Evolutionary conservation across 2,113 vertebrate genomes (phyloP).

Genomic region (Zosterops hypoxanthus): DNA sequence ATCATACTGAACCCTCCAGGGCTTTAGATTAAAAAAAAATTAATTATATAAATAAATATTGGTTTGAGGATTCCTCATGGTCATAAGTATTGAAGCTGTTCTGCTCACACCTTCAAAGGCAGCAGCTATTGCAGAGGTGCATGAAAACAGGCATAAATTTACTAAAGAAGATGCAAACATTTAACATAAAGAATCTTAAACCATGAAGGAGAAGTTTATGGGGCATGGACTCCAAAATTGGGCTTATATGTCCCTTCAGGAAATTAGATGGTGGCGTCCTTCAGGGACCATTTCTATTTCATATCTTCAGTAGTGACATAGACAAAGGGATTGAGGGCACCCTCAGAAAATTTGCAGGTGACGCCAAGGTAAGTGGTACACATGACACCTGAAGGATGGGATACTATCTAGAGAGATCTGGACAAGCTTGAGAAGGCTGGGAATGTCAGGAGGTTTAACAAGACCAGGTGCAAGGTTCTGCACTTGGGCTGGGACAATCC

Average conservation of each 20-base stretch:
- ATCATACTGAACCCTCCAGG: background rate
- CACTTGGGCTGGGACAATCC: accelerated
- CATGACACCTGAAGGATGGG: background rate
- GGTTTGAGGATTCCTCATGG: background rate
- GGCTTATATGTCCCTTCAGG: background rate
- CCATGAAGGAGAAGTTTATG: background rate
- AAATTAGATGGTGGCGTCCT: background rate
- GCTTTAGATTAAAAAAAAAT: background rate
- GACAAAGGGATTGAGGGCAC: background rate
- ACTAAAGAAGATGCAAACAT: background rate
- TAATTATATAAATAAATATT: background rate
- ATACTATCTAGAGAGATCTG: background rate
- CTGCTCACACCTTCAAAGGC: background rate
- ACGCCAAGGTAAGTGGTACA: background rate
- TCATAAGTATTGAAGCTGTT: background rate
- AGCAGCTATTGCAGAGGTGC: background rate
- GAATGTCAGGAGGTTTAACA: background rate
- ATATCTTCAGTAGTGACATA: background rate
- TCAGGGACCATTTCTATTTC: background rate
- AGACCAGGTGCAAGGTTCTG: background rate
- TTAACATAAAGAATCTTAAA: background rate
- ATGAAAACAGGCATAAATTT: background rate
- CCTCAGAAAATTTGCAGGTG: background rate
- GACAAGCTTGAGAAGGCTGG: background rate
- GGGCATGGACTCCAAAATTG: accelerated